phyloP scores from a whole-genome alignment of 2,797 vertebrate species.

The Tragopan temminckii region DNA sequence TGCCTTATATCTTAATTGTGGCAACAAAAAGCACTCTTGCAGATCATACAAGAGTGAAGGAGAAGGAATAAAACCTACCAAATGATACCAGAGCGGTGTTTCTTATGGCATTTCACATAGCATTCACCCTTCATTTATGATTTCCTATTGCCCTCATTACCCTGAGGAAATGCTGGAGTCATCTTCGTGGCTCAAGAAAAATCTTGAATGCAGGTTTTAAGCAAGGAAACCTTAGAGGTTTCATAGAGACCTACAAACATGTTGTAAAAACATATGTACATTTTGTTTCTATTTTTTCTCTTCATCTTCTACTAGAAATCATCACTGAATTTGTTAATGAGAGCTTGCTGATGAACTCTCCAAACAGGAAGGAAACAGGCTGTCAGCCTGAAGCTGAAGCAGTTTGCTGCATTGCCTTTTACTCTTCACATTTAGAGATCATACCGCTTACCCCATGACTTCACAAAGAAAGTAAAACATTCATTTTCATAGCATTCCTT shows the following conservation, averaged over 20 bases:
- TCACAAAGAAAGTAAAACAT: neutral
- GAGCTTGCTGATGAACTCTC: neutral
- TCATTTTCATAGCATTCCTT: neutral
- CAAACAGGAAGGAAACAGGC: neutral
- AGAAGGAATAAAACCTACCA: neutral
- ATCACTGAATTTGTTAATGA: neutral
- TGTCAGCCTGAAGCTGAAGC: neutral
- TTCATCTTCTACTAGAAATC: neutral
- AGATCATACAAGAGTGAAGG: rapidly evolving
- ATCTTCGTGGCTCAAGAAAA: neutral
- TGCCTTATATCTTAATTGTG: rapidly evolving
- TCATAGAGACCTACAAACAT: neutral
- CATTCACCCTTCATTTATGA: neutral
- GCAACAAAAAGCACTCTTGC: neutral
- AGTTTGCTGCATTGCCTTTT: neutral
- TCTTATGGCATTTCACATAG: neutral
- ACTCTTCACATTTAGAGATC: neutral
- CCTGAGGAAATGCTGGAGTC: neutral
- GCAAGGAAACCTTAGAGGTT: neutral
- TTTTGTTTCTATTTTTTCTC: neutral
- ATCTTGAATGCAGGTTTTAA: neutral
- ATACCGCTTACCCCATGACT: neutral
- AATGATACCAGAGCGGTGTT: neutral
- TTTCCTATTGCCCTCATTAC: neutral
- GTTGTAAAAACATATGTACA: neutral